phyloP scores from a whole-genome alignment of 2,888 invertebrate species.

The Cyrtodaria siliqua region DNA sequence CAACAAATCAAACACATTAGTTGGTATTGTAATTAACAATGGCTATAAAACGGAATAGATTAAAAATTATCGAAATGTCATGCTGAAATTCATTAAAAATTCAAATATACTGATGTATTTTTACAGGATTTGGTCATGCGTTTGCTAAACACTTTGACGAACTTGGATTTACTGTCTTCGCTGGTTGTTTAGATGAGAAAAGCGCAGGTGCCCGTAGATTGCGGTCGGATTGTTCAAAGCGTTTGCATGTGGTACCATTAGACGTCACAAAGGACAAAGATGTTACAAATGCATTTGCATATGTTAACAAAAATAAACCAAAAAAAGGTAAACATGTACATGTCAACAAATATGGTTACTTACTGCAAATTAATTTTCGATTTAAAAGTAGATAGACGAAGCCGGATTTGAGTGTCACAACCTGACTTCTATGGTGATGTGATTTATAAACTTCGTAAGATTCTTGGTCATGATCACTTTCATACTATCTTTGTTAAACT shows the following conservation, averaged over 20 bases:
- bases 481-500: too few relatives aligned
- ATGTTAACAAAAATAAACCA: constrained; percentile 32
- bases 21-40: too few relatives aligned
- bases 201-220: constrained; percentile 41
- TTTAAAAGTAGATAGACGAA: too few relatives aligned
- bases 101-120: background rate
- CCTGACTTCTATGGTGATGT: too few relatives aligned
- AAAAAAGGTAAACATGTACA: constrained; percentile 21
- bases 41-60: too few relatives aligned
- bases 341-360: too few relatives aligned
- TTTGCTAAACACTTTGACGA: constrained; percentile 37
- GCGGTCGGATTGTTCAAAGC: constrained; percentile 15
- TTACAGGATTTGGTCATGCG: constrained; percentile 35
- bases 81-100: background rate
- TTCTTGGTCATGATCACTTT: too few relatives aligned
- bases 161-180: constrained; percentile 48
- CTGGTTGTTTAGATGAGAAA: constrained; percentile 39
- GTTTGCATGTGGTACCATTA: constrained; percentile 30
- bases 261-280: constrained; percentile 36
- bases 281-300: constrained; percentile 15
- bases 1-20: too few relatives aligned
- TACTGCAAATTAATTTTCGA: too few relatives aligned
- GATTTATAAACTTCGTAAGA: too few relatives aligned
- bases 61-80: background rate
- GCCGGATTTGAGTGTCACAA: too few relatives aligned